Evolutionary conservation across 2,797 vertebrate species (phyloP), one percentile per base, ranked within the genome.

Genomic region (Vipera ursinii): DNA sequence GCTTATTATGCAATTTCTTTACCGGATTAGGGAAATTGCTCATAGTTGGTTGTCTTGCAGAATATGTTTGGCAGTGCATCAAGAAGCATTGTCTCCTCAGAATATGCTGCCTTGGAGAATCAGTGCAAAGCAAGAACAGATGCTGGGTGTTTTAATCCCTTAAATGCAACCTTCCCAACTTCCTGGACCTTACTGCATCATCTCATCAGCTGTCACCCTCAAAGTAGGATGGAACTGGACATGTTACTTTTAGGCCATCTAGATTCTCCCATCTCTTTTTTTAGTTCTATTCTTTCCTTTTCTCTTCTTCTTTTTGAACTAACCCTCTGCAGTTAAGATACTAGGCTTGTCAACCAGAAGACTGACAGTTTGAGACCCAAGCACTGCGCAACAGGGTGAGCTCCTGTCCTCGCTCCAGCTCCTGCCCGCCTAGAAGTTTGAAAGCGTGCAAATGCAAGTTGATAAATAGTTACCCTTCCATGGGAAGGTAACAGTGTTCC

Each of bases 11-110:
- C 22, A 61, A 63, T 87, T 93, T 48, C 88, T 93, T 92, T 90
- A 92, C 91, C 85, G 82, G 88, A 92, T 90, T 92, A 82, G 44
- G 85, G 32, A 92, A 92, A 93, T 92, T 90, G 85, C 91, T 90
- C 88, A 78, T 51, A 53, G 44, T n/a, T 51, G 44, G 12, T 90
- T 73, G 91, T 63, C 88, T 93, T 90, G 88, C 88, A 90, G 90
- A 90, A 93, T 90, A 53, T 87, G 56, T 85, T 56, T 90, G 82
- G n/a, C 55, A 65, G 61, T n/a, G 61, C 22, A 14, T 7, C 73
- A 32, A 28, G 17, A 55, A 91, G 55, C 32, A 55, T 9, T 56
- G 55, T 28, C 59, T 51, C 57, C 55, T 69, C 51, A n/a, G 51
- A 91, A 89, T 89, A 51, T 1, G 73, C 20, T 60, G 28, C 38